A percentile compares a stretch with the other conserved stretches of the same genome.
phyloP scores from a whole-genome alignment of 35 echinoderm and acorn worm species.

The Ophiothrix spiculata region DNA sequence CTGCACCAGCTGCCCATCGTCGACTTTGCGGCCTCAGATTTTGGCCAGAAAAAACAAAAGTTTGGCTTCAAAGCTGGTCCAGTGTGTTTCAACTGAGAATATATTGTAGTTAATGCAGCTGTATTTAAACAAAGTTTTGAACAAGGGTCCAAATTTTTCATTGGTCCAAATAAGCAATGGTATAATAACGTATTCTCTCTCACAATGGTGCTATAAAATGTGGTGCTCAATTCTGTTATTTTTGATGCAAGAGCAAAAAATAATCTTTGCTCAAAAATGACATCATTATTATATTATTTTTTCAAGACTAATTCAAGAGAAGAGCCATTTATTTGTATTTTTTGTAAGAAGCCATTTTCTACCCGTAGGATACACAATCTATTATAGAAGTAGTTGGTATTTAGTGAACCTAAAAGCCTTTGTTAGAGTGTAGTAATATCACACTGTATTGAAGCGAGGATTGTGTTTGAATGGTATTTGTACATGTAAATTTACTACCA shows the following conservation, averaged over 20 bases:
- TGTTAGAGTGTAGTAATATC: neutral
- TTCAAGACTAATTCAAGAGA: neutral
- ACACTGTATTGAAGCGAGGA: neutral
- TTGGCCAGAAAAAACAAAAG: slow-evolving; percentile 68
- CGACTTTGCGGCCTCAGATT: slow-evolving; percentile 86
- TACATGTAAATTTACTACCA: slow-evolving; percentile 3
- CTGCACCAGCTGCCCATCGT: slow-evolving; percentile 87
- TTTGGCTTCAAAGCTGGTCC: slow-evolving; percentile 89
- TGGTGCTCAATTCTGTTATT: slow-evolving; percentile 11
- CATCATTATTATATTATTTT: neutral
- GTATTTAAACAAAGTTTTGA: neutral
- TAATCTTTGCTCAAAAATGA: slow-evolving; percentile 3
- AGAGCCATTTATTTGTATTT: neutral
- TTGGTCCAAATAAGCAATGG: neutral
- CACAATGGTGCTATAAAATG: neutral
- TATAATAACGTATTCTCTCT: neutral
- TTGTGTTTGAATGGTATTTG: neutral
- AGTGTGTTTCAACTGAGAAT: slow-evolving; percentile 75
- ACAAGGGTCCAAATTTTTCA: slow-evolving; percentile 11
- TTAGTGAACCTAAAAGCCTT: neutral
- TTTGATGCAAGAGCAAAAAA: neutral
- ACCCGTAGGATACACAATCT: neutral
- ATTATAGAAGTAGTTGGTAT: neutral
- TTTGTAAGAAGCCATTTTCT: slow-evolving; percentile 3
- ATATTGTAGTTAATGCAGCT: slow-evolving; percentile 10